Conservation (phyloP, 2,797 vertebrate species). For the Thaleichthys pacificus region DNA sequence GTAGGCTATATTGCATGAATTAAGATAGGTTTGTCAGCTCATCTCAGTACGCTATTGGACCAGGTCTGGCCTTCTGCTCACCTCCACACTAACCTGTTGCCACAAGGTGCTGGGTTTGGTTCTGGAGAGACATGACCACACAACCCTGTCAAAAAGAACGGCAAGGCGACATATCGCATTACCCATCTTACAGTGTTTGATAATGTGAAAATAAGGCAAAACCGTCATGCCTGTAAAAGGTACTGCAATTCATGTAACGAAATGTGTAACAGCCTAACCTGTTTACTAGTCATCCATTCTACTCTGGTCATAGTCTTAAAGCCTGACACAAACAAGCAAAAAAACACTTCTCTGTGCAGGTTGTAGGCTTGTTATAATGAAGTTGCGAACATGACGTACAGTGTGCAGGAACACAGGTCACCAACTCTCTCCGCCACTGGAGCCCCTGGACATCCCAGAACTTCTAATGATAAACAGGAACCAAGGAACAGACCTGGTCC, state of each 20-base stretch:
- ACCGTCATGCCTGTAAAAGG: background rate
- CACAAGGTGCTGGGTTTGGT: background rate
- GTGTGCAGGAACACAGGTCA: no score
- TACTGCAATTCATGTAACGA: no score
- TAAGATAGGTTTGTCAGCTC: slow-evolving; percentile 30
- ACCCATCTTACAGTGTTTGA: slow-evolving; percentile 17
- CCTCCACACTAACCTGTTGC: slow-evolving; percentile 12
- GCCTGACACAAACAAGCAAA: no score
- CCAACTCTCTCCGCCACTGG: no score
- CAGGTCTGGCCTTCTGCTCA: slow-evolving; percentile 24
- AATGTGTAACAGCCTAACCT: background rate
- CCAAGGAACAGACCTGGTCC: background rate
- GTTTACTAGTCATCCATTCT: background rate
- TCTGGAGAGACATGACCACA: slow-evolving; percentile 30
- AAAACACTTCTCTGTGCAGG: no score
- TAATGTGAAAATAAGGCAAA: slow-evolving; percentile 23
- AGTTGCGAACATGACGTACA: no score
- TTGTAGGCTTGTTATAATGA: no score
- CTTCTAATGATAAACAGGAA: background rate
- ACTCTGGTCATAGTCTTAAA: background rate
- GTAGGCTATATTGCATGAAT: slow-evolving; percentile 27
- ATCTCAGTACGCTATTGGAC: slow-evolving; percentile 36
- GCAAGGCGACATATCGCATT: slow-evolving; percentile 10
- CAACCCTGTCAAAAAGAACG: slow-evolving; percentile 7
- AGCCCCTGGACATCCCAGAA: background rate